Evolutionary conservation across 1,140 invertebrate genomes (phyloP).

Genomic region (Meloidogyne chitwoodi): DNA sequence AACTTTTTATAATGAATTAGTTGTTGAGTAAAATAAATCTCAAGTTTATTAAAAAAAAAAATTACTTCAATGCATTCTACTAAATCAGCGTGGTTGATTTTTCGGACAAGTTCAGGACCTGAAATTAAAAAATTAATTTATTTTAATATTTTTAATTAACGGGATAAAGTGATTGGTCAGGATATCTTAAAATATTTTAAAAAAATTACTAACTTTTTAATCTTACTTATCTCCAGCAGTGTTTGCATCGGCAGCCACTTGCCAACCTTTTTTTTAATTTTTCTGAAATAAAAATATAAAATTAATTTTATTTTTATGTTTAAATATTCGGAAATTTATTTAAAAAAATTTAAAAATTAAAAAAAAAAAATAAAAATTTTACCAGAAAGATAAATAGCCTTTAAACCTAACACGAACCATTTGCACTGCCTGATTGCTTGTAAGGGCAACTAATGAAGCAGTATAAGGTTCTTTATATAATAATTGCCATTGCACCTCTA

Average conservation of each 20-base stretch:
- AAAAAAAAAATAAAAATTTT: background rate
- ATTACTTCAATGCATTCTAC: constrained; percentile 32
- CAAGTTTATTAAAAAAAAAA: too few relatives aligned
- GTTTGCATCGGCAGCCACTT: constrained; percentile 61
- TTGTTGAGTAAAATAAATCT: too few relatives aligned
- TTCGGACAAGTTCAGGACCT: constrained; percentile 55
- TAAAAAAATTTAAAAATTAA: too few relatives aligned
- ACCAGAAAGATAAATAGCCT: constrained; percentile 62
- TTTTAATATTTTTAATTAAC: constrained; percentile 53
- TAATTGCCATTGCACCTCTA: constrained; percentile 59
- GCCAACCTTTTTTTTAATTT: constrained; percentile 56
- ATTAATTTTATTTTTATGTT: constrained; percentile 2
- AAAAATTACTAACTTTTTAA: background rate
- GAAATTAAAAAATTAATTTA: background rate
- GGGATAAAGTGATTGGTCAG: constrained; percentile 62
- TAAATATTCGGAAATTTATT: constrained; percentile 6
- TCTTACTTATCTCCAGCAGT: constrained; percentile 56
- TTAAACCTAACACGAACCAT: constrained; percentile 61
- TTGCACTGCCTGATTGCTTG: constrained; percentile 62
- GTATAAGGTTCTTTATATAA: constrained; percentile 59
- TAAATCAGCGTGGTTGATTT: constrained; percentile 60
- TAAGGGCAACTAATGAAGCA: constrained; percentile 60
- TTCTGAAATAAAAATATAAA: constrained; percentile 20
- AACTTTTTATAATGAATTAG: too few relatives aligned
- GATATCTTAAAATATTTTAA: constrained; percentile 43